These are phyloP conservation scores for Tauraco hartlaubi DNA, from an alignment of 2,797 vertebrate species.

Conservation along the genomic window DNA sequence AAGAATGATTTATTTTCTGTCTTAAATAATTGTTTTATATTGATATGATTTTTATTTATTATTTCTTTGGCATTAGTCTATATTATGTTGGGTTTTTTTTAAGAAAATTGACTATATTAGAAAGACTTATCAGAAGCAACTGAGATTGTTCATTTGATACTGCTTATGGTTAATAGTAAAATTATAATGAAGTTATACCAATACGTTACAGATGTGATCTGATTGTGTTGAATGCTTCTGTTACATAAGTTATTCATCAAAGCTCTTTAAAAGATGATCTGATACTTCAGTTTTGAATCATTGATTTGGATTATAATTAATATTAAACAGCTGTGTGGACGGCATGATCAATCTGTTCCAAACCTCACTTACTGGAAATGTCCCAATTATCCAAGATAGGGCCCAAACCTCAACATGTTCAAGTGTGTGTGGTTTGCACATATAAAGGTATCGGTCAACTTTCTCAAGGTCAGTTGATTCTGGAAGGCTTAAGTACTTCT, in stretches of 20 bases:
- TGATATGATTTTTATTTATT: neutral
- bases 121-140: neutral
- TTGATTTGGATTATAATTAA: neutral
- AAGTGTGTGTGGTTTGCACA: neutral
- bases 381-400: neutral
- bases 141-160: neutral
- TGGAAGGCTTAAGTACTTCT: neutral
- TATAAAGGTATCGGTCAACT: neutral
- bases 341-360: neutral
- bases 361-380: neutral
- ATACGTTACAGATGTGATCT: neutral
- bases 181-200: neutral
- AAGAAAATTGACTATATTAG: neutral
- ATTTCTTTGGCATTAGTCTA: neutral
- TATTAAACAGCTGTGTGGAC: neutral
- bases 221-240: neutral
- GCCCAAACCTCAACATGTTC: neutral
- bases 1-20: neutral
- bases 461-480: neutral
- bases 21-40: neutral
- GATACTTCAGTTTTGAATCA: neutral
- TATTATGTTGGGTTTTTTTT: neutral
- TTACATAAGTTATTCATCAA: neutral
- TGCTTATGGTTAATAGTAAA: neutral
- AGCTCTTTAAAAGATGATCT: neutral